phyloP scores from a whole-genome alignment of 2,113 vertebrate genomes.

The Sebastes fasciatus region DNA sequence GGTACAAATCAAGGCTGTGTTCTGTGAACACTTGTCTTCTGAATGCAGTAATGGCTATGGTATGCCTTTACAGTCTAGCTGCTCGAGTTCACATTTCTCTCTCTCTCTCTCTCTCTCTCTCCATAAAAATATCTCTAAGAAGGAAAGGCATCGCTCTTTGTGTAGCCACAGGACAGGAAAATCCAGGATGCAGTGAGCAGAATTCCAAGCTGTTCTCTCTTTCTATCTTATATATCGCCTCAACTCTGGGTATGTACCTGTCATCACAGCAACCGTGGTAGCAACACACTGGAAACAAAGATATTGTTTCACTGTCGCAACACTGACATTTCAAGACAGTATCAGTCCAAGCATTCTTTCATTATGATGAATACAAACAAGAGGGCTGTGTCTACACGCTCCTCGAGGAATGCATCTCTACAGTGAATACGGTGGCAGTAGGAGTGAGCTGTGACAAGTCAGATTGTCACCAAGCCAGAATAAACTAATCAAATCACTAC shows the following conservation, averaged over 20 bases:
- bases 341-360: constrained; percentile 60
- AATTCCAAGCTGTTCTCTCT: constrained; percentile 42
- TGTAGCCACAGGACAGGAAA: constrained; percentile 44
- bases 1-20: constrained; percentile 69
- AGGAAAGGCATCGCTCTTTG: constrained; percentile 24
- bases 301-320: constrained; percentile 19
- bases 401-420: constrained; percentile 25
- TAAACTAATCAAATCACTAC: background rate
- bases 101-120: constrained; percentile 6
- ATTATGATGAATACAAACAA: constrained; percentile 51
- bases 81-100: constrained; percentile 43
- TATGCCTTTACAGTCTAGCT: constrained; percentile 55
- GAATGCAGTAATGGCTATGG: constrained; percentile 57
- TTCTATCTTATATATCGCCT: constrained; percentile 1
- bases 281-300: constrained; percentile 42
- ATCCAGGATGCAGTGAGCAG: constrained; percentile 12
- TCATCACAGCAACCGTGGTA: constrained; percentile 18
- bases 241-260: constrained; percentile 1
- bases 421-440: constrained; percentile 12
- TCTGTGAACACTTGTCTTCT: constrained; percentile 60
- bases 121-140: constrained; percentile 31
- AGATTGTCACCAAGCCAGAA: background rate
- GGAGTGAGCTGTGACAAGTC: background rate
- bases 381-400: constrained; percentile 39
- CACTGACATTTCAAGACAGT: constrained; percentile 55